These are phyloP conservation scores for Lasioglossum malachurum DNA, from an alignment of 2,888 invertebrate species.

Conservation along the genomic window DNA sequence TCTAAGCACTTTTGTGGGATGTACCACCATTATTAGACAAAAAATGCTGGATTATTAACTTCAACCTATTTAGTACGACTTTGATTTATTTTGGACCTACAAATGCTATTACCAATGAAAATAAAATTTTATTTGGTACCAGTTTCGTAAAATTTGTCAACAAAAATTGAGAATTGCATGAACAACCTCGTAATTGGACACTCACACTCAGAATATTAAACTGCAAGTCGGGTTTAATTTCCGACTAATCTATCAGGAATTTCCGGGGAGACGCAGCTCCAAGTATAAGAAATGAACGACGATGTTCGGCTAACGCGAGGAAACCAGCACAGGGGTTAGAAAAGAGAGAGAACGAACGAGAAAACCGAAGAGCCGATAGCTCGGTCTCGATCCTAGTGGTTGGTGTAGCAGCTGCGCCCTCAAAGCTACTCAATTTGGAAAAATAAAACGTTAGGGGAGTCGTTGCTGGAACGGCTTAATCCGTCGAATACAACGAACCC, in stretches of 20 bases:
- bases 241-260: neutral
- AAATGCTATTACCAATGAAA: no score
- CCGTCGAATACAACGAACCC: conserved; percentile 62
- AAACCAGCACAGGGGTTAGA: neutral
- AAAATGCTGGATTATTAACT: no score
- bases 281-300: neutral
- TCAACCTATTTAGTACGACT: no score
- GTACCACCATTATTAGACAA: no score
- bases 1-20: no score
- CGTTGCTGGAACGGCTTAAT: conserved; percentile 49
- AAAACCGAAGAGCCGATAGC: conserved; percentile 23
- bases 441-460: conserved; percentile 47
- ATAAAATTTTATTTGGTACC: no score
- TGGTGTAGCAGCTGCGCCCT: conserved; percentile 47
- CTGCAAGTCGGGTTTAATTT: neutral
- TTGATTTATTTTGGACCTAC: no score
- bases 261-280: neutral
- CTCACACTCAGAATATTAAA: neutral
- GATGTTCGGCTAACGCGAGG: conserved; percentile 15
- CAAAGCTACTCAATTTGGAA: conserved; percentile 58
- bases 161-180: no score
- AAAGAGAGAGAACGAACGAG: neutral
- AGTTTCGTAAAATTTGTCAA: no score
- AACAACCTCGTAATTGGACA: neutral
- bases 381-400: conserved; percentile 12